A percentile compares a stretch with the other conserved stretches of the same genome.
Conservation (phyloP, 2,888 invertebrate species). For the Stegana nigrithorax region DNA sequence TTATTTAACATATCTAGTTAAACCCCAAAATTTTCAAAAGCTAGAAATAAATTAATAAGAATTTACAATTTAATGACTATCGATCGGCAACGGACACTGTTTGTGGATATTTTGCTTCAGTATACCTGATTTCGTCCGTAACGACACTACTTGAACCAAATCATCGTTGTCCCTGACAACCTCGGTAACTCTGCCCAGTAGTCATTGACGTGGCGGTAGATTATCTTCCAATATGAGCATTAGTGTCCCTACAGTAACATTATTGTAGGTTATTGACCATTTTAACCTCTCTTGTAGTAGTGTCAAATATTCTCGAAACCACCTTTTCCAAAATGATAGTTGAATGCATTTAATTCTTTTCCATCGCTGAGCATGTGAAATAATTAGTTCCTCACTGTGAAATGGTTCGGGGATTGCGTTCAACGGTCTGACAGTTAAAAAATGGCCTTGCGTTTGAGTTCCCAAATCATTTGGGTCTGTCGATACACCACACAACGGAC, state of each 20-base stretch:
- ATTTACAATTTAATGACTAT: too few species aligned
- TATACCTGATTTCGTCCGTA: background rate
- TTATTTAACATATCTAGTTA: too few species aligned
- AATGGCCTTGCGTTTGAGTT: conserved; percentile 14
- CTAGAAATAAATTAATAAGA: too few species aligned
- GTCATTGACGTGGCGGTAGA: background rate
- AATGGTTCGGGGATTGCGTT: conserved; percentile 10
- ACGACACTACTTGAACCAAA: background rate
- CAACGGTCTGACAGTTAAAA: conserved; percentile 19
- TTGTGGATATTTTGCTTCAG: background rate
- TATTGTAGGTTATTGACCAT: background rate
- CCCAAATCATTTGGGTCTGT: conserved; percentile 13
- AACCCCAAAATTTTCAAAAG: too few species aligned
- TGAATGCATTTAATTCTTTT: background rate
- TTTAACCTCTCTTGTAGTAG: conserved; percentile 10
- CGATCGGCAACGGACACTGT: background rate
- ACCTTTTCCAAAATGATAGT: conserved; percentile 2
- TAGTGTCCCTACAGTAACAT: background rate
- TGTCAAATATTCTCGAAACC: too few species aligned
- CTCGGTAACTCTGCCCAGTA: background rate
- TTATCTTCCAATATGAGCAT: conserved; percentile 12
- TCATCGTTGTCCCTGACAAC: background rate
- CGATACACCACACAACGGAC: too few species aligned
- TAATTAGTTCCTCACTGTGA: background rate
- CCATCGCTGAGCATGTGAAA: conserved; percentile 6